Percentiles rank a stretch among this genome's conserved stretches.
Conservation (phyloP, 2,888 invertebrate species). For the Lasioglossum vierecki region DNA sequence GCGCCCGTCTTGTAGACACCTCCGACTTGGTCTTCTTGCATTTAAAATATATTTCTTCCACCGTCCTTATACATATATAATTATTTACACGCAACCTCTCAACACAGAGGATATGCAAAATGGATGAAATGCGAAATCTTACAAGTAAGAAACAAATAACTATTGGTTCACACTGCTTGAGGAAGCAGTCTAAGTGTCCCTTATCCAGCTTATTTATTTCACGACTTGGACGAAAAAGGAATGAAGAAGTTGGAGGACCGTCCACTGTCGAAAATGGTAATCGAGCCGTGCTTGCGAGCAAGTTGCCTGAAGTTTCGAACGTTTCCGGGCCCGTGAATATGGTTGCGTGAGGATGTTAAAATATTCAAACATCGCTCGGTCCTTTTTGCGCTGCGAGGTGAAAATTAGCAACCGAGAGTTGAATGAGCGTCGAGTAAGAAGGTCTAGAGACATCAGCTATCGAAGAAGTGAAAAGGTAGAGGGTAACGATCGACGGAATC, state of each 20-base stretch:
- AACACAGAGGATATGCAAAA: not conserved
- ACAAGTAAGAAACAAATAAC: not conserved
- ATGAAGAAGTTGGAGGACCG: not conserved
- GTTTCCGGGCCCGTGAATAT: constrained; percentile 8
- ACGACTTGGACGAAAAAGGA: not conserved
- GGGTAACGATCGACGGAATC: not conserved
- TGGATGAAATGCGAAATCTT: not conserved
- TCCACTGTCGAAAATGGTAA: not conserved
- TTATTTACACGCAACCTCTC: no score
- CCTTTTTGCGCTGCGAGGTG: constrained; percentile 18
- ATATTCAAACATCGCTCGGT: constrained; percentile 29
- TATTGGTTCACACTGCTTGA: not conserved
- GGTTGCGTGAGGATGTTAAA: constrained; percentile 10
- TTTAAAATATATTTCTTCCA: no score
- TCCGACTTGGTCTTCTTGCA: no score
- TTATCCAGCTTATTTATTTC: not conserved
- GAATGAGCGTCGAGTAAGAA: constrained; percentile 5
- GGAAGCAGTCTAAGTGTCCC: not conserved
- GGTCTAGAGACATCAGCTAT: not conserved
- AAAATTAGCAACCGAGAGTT: constrained; percentile 33
- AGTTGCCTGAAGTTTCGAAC: constrained; percentile 3
- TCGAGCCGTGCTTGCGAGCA: not conserved
- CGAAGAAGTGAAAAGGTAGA: constrained; percentile 14
- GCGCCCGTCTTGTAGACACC: no score
- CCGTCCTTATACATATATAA: no score